Evolutionary conservation across 1,140 invertebrate genomes (phyloP), one percentile per base, ranked within the genome.

Genomic region (Drosophila pseudoobscura): DNA sequence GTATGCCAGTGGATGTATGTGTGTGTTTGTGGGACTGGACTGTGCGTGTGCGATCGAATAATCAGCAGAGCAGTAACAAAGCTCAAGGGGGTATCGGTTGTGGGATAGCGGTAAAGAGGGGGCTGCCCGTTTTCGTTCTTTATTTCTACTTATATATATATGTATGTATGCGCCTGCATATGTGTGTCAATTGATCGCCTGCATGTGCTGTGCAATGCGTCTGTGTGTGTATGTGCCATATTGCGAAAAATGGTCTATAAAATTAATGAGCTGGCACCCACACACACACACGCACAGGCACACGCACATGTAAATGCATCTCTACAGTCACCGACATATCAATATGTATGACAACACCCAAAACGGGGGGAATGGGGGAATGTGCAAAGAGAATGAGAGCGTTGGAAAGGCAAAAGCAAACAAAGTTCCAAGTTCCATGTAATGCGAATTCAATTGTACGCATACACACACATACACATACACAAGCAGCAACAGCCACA

Each of bases 401-500:
- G 50, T 26, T 43, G 29, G 43, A 41, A 35, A 35, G 31, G 41
- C 45, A 76, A 76, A 62, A 53, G 66, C 35, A 72, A 45, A 55
- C 44, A 61, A 54, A 39, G 35, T 39, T 39, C 57, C 15, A 62
- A 78, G 73, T 64, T 56, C 45, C 63, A 87, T 80, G 80, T 87
- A 85, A 85, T 59, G 63, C 74, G 55, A 80, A 77, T 85, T 84
- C 80, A 85, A 74, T 72, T 63, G 69, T 24, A 29, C n/a, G 41
- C 29, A 31, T 15, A 64, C 22, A 50, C 54, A 50, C 22, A 50
- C 54, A 50, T 54, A 55, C 9, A 39, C 39, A 49, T 1, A 2
- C 5, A 63, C 2, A 2, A 24, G 22, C 11, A 39, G 7, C 29
- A 11, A 3, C 35, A n/a, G n/a, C n/a, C n/a, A 1, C 11, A 39